These are phyloP conservation scores for Morbakka virulenta DNA, from an alignment of 30 jellyfish, hydroid and myxozoan genomes.

Conservation along the genomic window DNA sequence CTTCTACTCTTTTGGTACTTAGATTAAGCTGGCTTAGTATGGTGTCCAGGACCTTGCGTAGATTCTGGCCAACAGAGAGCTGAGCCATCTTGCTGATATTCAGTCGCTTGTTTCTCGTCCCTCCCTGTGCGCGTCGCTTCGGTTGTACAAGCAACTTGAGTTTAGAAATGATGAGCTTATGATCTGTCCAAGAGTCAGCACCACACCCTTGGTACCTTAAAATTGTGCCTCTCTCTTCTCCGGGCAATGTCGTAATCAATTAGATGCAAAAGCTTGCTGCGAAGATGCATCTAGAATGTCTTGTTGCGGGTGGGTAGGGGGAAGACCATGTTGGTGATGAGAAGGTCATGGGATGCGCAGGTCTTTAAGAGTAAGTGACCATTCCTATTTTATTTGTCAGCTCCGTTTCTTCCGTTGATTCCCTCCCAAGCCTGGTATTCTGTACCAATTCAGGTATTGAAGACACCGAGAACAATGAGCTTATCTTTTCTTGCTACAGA, in stretches of 20 bases:
- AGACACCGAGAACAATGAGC: conserved; percentile 19
- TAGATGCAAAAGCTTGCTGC: too few species aligned
- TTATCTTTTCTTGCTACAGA: neutral
- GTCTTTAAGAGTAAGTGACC: conserved; percentile 14
- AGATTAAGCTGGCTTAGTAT: too few species aligned
- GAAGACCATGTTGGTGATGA: conserved; percentile 20
- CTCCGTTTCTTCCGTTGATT: conserved; percentile 11
- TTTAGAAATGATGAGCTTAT: conserved; percentile 2
- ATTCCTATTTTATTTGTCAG: conserved; percentile 15
- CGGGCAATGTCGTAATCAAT: conserved; percentile 32
- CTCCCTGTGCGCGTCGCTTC: neutral
- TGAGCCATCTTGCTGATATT: too few species aligned
- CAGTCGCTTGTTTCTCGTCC: too few species aligned
- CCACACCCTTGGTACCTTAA: conserved; percentile 20
- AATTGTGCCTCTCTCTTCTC: neutral
- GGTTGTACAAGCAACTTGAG: neutral
- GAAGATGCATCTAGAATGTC: too few species aligned
- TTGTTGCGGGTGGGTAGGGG: too few species aligned
- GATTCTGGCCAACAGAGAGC: too few species aligned
- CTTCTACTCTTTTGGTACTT: too few species aligned
- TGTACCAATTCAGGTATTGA: conserved; percentile 12
- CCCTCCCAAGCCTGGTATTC: conserved; percentile 30
- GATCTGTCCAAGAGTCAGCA: conserved; percentile 38
- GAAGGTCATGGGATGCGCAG: conserved; percentile 36
- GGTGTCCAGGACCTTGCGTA: too few species aligned